Evolutionary conservation across 2,888 invertebrate species (phyloP), one percentile per base, ranked within the genome.

Genomic region (Apeira syringaria): DNA sequence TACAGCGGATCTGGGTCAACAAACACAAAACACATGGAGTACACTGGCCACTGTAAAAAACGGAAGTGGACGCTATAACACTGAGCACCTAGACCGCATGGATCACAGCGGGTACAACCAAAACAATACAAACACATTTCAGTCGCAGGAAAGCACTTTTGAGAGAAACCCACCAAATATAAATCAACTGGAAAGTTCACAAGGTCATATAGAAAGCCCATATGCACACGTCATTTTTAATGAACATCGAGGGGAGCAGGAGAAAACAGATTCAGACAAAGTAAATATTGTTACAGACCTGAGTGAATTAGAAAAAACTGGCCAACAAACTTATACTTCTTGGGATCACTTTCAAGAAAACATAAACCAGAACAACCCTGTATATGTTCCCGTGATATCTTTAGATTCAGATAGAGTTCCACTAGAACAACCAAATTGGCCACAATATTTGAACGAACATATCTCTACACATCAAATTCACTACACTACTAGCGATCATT

Each of bases 1-100:
- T 63, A 53, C 48, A 66, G 68, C 63, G 43, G 50, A 51, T 45
- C 41, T 46, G 38, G 62, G 46, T 42, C 59, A 55, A 39, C 50
- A 54, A 40, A 47, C 46, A 39, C 64, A 61, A 59, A 53, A 53
- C 32, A 43, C 35, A 13, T 47, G 50, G 52, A 40, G 22, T 13
- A 43, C 46, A 20, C 25, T 48, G 29, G 55, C 50, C 3, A 48
- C 39, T 7, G 20, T 45, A 17, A 24, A 42, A 26, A 33, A 38
- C 22, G 37, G 31, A 13, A 31, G 31, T 20, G 29, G 39, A 10
- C 33, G 25, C 9, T 47, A 49, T 35, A 24, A 51, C 35, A 35
- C 25, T 18, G 57, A 56, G 31, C 39, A 45, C 31, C 41, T 40
- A 35, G 43, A 12, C 2, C 27, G 5, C 6, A 10, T 17, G 20